Percentiles rank a stretch among this genome's conserved stretches.
These are phyloP conservation scores for Fregata magnificens DNA, from an alignment of 2,113 vertebrate genomes.

Conservation along the genomic window DNA sequence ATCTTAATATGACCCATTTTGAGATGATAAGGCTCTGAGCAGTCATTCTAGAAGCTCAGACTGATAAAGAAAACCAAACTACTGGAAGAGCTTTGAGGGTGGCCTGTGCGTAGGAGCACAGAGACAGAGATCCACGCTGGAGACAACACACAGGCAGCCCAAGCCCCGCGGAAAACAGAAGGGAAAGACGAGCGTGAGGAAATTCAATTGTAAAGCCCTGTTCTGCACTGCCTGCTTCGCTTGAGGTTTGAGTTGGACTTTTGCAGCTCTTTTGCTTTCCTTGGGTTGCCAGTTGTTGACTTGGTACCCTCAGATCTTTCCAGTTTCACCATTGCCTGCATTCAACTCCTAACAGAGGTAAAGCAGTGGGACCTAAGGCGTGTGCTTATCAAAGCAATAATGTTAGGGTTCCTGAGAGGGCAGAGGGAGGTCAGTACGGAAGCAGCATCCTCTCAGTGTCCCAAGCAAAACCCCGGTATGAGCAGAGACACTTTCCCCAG, in stretches of 20 bases:
- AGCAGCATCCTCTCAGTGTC: background rate
- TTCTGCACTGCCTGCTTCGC: background rate
- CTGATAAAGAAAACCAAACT: background rate
- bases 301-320: background rate
- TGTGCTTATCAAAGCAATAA: background rate
- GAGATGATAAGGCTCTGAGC: background rate
- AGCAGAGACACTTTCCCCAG: background rate
- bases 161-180: background rate
- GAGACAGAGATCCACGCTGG: background rate
- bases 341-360: background rate
- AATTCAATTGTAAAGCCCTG: background rate
- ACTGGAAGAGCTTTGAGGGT: background rate
- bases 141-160: background rate
- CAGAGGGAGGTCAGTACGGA: background rate
- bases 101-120: background rate
- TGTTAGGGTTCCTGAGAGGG: background rate
- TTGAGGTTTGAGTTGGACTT: background rate
- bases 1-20: background rate
- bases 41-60: background rate
- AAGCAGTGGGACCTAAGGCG: background rate
- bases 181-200: rapidly evolving
- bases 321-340: background rate
- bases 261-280: background rate
- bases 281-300: background rate
- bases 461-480: background rate